Evolutionary conservation across 2,113 vertebrate species (phyloP).

Genomic region (Chascanopsetta lugubris): DNA sequence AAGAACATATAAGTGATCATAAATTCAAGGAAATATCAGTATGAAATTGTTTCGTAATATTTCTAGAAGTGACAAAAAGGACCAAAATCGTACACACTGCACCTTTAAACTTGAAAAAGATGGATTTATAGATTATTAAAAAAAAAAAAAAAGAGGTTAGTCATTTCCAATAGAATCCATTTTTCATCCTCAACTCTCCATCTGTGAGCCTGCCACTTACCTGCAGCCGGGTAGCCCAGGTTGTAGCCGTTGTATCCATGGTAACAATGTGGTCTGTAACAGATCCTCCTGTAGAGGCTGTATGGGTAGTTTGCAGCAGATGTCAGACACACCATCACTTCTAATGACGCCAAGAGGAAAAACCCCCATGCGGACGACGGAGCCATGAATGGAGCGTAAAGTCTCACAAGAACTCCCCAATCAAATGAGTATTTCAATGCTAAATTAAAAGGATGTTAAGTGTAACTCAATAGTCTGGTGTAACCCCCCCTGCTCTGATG

Average conservation of each 20-base stretch:
- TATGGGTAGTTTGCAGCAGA: conserved; percentile 70
- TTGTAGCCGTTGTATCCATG: conserved; percentile 74
- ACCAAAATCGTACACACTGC: too few species aligned
- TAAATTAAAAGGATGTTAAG: too few species aligned
- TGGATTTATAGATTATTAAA: too few species aligned
- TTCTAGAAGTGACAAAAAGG: too few species aligned
- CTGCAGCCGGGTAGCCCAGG: conserved; percentile 67
- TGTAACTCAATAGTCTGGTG: too few species aligned
- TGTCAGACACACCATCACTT: conserved; percentile 56
- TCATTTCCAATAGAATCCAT: neutral
- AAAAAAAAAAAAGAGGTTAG: neutral
- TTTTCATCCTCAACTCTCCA: neutral
- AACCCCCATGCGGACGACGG: conserved; percentile 35
- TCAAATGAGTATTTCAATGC: conserved; percentile 8
- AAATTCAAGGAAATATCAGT: too few species aligned
- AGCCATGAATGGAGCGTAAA: conserved; percentile 52
- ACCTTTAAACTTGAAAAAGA: too few species aligned
- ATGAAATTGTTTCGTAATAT: too few species aligned
- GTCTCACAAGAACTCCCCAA: conserved; percentile 1
- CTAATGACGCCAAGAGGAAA: conserved; percentile 72
- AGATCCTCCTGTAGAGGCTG: conserved; percentile 83
- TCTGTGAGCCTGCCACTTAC: conserved; percentile 70
- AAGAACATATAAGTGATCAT: too few species aligned
- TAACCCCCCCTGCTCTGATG: conserved; percentile 29
- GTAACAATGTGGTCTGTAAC: conserved; percentile 83